A percentile compares a stretch with the other conserved stretches of the same genome.
These are phyloP conservation scores for Manacus vitellinus DNA, from an alignment of 2,113 vertebrate genomes.

Conservation along the genomic window DNA sequence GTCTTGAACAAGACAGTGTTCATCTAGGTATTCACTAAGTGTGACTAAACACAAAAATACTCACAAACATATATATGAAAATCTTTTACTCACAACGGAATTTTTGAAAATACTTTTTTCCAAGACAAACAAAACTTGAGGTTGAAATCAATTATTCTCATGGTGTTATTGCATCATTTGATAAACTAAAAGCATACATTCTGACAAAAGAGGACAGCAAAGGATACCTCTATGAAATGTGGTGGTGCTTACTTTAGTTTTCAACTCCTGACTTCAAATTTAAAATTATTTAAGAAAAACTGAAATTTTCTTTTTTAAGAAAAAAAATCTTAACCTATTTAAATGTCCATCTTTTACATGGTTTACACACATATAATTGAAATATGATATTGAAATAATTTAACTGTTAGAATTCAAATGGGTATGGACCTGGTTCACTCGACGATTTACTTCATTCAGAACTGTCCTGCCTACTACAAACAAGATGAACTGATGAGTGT, in stretches of 20 bases:
- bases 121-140: neutral
- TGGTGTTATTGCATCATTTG: neutral
- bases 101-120: conserved; percentile 35
- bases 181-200: neutral
- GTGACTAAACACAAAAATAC: conserved; percentile 5
- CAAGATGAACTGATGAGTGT: neutral
- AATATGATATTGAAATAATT: neutral
- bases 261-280: neutral
- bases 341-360: neutral
- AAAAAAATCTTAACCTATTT: neutral
- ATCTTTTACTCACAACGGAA: conserved; percentile 11
- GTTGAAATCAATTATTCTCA: neutral
- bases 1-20: neutral
- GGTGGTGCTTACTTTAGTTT: conserved; percentile 24
- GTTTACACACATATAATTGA: neutral
- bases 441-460: neutral
- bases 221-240: neutral
- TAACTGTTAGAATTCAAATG: neutral
- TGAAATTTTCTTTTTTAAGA: neutral
- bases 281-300: neutral
- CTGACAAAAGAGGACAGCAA: neutral
- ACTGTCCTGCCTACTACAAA: neutral
- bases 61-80: conserved; percentile 25
- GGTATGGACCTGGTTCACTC: neutral
- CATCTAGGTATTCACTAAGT: neutral